Evolutionary conservation across 2,113 vertebrate species (phyloP).

Genomic region (Corythornis cristatus): DNA sequence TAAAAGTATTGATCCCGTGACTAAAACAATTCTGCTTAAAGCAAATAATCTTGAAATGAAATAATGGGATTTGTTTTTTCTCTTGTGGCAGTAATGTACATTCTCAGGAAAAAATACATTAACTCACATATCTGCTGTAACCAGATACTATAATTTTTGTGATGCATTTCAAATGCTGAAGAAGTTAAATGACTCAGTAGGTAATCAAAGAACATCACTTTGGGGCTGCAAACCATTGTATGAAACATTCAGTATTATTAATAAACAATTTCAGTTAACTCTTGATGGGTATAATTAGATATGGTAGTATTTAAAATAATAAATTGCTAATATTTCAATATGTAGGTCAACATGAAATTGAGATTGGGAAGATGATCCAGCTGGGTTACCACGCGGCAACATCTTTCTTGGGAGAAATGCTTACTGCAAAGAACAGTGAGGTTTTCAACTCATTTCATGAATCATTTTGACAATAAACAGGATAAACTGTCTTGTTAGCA

Average conservation of each 20-base stretch:
- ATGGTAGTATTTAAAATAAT: not conserved
- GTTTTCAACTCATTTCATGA: not conserved
- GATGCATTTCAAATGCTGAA: not conserved
- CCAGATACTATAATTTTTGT: not conserved
- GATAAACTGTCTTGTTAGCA: not conserved
- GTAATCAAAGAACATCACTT: not conserved
- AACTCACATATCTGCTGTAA: not conserved
- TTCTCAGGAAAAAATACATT: not conserved
- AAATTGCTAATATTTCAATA: not conserved
- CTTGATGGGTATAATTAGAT: not conserved
- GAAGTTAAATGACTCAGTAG: not conserved
- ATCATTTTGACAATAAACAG: not conserved
- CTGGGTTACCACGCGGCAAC: not conserved
- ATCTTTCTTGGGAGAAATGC: not conserved
- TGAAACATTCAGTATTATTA: not conserved
- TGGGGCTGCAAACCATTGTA: not conserved
- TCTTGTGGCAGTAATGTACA: not conserved
- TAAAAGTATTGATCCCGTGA: not conserved
- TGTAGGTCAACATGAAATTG: not conserved
- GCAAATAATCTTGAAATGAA: conserved; percentile 16
- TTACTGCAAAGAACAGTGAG: not conserved
- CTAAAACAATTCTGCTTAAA: conserved; percentile 22
- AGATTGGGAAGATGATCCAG: not conserved
- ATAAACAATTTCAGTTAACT: not conserved
- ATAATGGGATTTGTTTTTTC: not conserved